Base-by-base conservation (phyloP, 1,140 invertebrate genomes). In the Drosophila funebris region DNA sequence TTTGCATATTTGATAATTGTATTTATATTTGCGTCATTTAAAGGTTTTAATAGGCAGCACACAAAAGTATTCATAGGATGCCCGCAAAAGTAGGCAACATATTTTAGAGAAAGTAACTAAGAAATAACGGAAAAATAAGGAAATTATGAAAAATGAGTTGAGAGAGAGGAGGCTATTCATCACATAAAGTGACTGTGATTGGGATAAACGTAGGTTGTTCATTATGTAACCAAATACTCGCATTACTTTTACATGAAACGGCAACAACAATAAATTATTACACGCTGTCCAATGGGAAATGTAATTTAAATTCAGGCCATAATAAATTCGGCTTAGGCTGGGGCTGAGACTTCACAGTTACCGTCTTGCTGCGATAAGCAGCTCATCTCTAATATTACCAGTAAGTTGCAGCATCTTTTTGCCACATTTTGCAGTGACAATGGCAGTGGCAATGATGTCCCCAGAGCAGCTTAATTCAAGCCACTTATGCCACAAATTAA, bases 401-500 rank as follows among this genome's bases (percentile, higher is more conserved):
- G 29, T 27, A 27, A 16, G 39, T 48, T 66, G 48, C 57, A 62
- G 13, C 57, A 53, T 24, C 36, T 69, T 43, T 50, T 27, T 24
- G 9, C 39, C 43, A 50, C 18, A 50, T 64, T 50, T 56, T 50
- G 33, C 54, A 44, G n/a, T 46, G 50, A 18, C 16, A 48, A 48
- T 41, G 54, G 48, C 9, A 6, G 39, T 37, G 11, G 33, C 9
- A 36, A 66, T 71, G 68, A 52, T 69, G 66, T 64, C 24, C 9
- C 27, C 41, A 33, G 57, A 56, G 61, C 50, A 44, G 61, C 61
- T 64, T 57, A 50, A 29, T 24, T 46, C 61, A 57, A 48, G 61
- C 61, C 61, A 52, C 68, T 71, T 66, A 66, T 4, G 43, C 68
- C 61, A 56, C 78, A 82, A 82, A 82, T 82, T 81, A 71, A 83